Conservation (phyloP, 2,888 invertebrate species). For the Oscheius sp. region DNA sequence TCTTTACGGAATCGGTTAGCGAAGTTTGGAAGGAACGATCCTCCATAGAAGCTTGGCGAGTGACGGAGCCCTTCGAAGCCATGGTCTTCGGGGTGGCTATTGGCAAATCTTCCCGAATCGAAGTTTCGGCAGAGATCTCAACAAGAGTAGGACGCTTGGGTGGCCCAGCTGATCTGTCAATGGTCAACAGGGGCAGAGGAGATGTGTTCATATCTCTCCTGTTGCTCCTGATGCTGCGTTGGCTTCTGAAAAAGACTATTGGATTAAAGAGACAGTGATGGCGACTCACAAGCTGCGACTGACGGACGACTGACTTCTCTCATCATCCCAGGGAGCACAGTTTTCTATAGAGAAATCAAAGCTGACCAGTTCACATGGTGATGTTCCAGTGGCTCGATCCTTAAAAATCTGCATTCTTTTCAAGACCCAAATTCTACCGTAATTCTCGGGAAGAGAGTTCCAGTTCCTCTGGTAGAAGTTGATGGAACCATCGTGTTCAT, state of each 20-base stretch:
- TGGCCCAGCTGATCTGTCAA: background rate
- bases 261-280: too few relatives aligned
- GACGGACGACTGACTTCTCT: slow-evolving; percentile 8
- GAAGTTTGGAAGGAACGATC: slow-evolving; percentile 30
- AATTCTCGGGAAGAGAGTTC: background rate
- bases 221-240: background rate
- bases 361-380: slow-evolving; percentile 4
- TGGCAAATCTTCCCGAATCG: slow-evolving; percentile 5
- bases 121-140: slow-evolving; percentile 29
- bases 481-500: slow-evolving; percentile 24
- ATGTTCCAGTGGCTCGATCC: slow-evolving; percentile 23
- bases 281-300: slow-evolving; percentile 8
- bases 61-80: background rate
- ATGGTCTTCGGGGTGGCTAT: slow-evolving; percentile 10
- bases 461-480: slow-evolving; percentile 31
- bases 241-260: background rate
- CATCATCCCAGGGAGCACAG: slow-evolving; percentile 17
- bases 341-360: slow-evolving; percentile 25
- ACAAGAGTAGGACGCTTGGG: background rate
- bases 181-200: background rate
- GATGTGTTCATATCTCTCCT: slow-evolving; percentile 22
- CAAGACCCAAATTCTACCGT: background rate
- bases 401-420: background rate
- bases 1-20: slow-evolving; percentile 11
- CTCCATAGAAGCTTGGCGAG: background rate